Conservation (phyloP, 1,140 invertebrate species). For the Cylas formicarius region DNA sequence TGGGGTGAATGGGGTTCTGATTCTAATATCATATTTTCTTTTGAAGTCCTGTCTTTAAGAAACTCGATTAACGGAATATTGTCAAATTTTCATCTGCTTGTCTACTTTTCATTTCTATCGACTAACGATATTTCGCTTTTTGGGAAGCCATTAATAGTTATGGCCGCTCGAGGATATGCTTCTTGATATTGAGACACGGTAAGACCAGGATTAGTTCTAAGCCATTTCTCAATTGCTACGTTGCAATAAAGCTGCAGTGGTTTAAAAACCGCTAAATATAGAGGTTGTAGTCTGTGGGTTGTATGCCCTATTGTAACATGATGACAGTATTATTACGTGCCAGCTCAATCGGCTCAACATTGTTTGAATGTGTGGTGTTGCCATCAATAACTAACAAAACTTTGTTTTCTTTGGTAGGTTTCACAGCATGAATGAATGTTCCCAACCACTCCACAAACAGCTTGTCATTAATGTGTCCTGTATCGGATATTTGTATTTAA, state of each 20-base stretch:
- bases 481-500: constrained; percentile 2
- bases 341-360: constrained; percentile 27
- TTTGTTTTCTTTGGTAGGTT: constrained; percentile 22
- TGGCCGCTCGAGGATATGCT: no score
- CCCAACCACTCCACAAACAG: constrained; percentile 32
- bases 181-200: constrained; percentile 22
- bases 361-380: constrained; percentile 29
- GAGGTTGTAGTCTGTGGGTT: constrained; percentile 38
- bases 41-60: no score
- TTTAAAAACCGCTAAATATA: constrained; percentile 39
- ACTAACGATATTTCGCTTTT: no score
- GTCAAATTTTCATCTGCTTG: no score
- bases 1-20: no score
- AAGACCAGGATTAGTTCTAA: constrained; percentile 28
- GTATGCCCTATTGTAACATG: constrained; percentile 37
- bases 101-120: no score
- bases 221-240: constrained; percentile 26
- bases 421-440: constrained; percentile 25
- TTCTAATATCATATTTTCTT: no score
- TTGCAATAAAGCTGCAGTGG: constrained; percentile 33
- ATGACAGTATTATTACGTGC: constrained; percentile 26
- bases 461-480: constrained; percentile 14
- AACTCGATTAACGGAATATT: no score
- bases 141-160: no score
- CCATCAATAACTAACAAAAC: constrained; percentile 32